Base-by-base conservation (phyloP, 2,113 vertebrate species). In the Calyptomena viridis region DNA sequence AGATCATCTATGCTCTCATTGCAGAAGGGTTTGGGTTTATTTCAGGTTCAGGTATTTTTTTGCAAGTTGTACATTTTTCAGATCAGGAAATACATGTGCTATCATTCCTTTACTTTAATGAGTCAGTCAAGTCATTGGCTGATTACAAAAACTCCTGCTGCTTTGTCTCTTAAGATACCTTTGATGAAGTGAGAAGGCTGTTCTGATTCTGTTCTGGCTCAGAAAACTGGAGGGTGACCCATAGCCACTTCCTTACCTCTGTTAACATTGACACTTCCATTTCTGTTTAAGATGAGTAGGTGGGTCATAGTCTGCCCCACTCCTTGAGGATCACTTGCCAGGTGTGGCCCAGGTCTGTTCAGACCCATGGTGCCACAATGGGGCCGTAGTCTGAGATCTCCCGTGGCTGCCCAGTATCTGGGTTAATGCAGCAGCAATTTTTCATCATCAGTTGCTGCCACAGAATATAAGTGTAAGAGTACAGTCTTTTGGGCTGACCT, bases 341-440 rank as follows among this genome's bases (percentile, higher is more conserved):
- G 58, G 15, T 22, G 24, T 59, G 33, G 30, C 16, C 11, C 44
- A 28, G 42, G 31, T 84, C 30, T 71, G 30, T 28, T 40, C 16
- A 14, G 46, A 53, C 62, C 62, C 28, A 10, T 1, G 15, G 13
- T 12, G 27, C 58, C 31, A 1, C 8, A 50, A 56, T 0, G 0
- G 46, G 63, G 60, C 68, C 87, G 35, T 28, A 44, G 35, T 28
- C 46, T 14, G 42, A 74, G 35, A 67, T 55, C 35, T 84, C 50
- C 0, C 1, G 1, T 52, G 39, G 30, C 80, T 94, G 73, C 64
- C 39, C 30, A 9, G 22, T 30, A 10, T 30, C 85, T 55, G 53
- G 30, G 28, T 77, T 75, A 73, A 68, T 6, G 10, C 68, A 71
- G 64, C 60, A 73, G 71, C 62, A 69, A 28, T 87, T 87, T 86